These are phyloP conservation scores for Pammene aurita DNA, from an alignment of 2,888 invertebrate species.

Conservation along the genomic window DNA sequence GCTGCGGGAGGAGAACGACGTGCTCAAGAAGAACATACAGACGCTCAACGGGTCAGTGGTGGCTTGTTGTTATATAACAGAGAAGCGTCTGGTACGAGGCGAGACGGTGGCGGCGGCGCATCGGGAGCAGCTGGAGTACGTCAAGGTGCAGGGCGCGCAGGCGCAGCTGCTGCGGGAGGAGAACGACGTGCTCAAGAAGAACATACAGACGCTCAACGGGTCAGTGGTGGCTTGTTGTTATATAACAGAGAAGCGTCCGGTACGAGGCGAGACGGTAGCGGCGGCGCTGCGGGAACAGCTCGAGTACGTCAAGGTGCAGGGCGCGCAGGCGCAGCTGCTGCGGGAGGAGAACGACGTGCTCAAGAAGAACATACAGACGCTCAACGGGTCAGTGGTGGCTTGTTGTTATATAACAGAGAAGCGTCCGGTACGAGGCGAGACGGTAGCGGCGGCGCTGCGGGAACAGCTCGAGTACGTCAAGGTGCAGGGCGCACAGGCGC, in stretches of 20 bases:
- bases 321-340: constrained; percentile 70
- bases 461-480: constrained; percentile 81
- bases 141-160: constrained; percentile 75
- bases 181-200: constrained; percentile 78
- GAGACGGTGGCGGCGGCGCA: constrained; percentile 80
- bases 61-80: constrained; percentile 46
- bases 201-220: constrained; percentile 81
- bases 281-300: constrained; percentile 82
- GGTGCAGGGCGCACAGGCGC: constrained; percentile 69
- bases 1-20: constrained; percentile 81
- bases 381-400: constrained; percentile 68
- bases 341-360: constrained; percentile 81
- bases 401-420: constrained; percentile 56
- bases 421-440: constrained; percentile 70
- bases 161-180: constrained; percentile 79
- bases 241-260: constrained; percentile 67
- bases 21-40: constrained; percentile 80
- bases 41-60: constrained; percentile 74
- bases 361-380: constrained; percentile 79
- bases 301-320: constrained; percentile 75
- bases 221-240: constrained; percentile 44
- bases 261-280: constrained; percentile 75
- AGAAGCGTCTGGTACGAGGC: constrained; percentile 69
- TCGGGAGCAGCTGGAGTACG: constrained; percentile 81
- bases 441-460: constrained; percentile 80